phyloP scores from a whole-genome alignment of 2,797 vertebrate genomes.

The Syncerus caffer region DNA sequence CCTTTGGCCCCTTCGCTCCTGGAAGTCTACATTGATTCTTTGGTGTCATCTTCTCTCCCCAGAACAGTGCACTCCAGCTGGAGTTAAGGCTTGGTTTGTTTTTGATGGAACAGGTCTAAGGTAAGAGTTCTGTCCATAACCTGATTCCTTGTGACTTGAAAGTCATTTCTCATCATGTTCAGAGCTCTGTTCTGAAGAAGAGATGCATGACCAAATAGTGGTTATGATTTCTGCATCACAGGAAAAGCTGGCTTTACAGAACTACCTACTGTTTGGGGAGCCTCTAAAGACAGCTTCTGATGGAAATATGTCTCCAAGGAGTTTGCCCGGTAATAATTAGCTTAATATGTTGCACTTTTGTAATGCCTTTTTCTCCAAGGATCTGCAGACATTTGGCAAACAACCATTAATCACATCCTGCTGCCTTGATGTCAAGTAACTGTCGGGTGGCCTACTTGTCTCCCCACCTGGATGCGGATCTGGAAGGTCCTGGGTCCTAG shows the following conservation, averaged over 20 bases:
- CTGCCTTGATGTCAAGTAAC: neutral
- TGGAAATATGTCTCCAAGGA: neutral
- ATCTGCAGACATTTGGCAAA: neutral
- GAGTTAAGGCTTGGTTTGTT: conserved; percentile 35
- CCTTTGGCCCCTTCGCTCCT: neutral
- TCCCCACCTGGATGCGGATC: neutral
- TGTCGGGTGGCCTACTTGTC: neutral
- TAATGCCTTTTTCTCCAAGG: neutral
- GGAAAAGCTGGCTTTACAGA: neutral
- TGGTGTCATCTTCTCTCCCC: neutral
- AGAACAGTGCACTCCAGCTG: neutral
- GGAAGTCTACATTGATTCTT: neutral
- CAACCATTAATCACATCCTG: neutral
- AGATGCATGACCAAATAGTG: neutral
- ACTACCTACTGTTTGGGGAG: neutral
- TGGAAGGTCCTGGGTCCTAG: neutral
- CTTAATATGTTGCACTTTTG: neutral
- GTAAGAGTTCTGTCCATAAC: conserved; percentile 22
- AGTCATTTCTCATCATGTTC: conserved; percentile 54
- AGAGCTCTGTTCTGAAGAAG: neutral
- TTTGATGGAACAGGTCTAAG: conserved; percentile 56
- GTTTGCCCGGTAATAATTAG: neutral
- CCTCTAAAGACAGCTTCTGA: neutral
- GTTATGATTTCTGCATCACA: neutral
- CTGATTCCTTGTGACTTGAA: conserved; percentile 12